Evolutionary conservation across 2,888 invertebrate genomes (phyloP), one percentile per base, ranked within the genome.

Genomic region (Disparrhopalites patrizii): DNA sequence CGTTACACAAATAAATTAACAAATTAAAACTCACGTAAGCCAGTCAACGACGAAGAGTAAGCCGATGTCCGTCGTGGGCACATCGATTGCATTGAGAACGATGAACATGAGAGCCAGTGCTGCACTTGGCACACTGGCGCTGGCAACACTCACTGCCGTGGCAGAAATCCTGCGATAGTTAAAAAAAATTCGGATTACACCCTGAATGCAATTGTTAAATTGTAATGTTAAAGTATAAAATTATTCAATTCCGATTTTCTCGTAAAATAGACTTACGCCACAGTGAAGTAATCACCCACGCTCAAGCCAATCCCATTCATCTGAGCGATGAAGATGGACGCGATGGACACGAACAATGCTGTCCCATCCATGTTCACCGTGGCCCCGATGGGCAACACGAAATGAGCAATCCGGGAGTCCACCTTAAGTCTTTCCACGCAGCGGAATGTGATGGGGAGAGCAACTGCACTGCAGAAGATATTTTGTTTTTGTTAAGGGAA

Each of bases 281-380:
- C 89, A 13, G 93, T 92, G 68, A 93, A 85, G 25, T 93, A 84
- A 78, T 93, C 90, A 8, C 92, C 93, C 70, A 90, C 85, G 31
- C 89, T 88, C 68, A 95, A 81, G 25, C 83, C 80, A 76, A 93
- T 86, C 68, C 87, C 88, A 77, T 92, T 93, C 87, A 94, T 90
- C 80, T 91, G 86, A 47, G 92, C 91, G 69, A 93, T 87, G 79
- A 92, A 93, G 77, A 90, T 86, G 67, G 92, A 89, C 5, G 95
- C 91, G 2, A 91, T 86, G 0, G 93, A 86, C 36, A 96, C 86
- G 80, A 93, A 96, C 52, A 95, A 81, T 0, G 92, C 91, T 0
- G 92, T 92, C 1, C 92, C 92, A 76, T 93, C 91, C 92, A 70
- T 73, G 80, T 94, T 93, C 78, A 93, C 89, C 78, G 93, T 93